These are phyloP conservation scores for Trachymyrmex septentrionalis DNA, from an alignment of 1,140 invertebrate genomes.

Conservation along the genomic window DNA sequence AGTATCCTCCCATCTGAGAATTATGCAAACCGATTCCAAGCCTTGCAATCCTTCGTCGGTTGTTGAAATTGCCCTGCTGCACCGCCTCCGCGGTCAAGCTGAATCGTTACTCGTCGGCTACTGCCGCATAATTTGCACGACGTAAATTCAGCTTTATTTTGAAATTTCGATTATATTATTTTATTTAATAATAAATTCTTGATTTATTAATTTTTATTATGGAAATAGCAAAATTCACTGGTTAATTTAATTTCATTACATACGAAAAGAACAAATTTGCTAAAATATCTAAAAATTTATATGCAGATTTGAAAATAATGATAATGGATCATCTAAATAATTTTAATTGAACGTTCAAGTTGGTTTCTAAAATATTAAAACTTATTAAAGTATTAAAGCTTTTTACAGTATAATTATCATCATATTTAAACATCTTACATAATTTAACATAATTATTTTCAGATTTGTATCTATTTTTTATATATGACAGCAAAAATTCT, in stretches of 20 bases:
- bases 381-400: too few species aligned
- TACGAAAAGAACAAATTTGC: background rate
- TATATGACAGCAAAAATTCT: background rate
- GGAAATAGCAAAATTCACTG: background rate
- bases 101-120: slow-evolving; percentile 5
- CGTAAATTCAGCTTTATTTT: background rate
- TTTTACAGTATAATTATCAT: background rate
- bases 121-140: background rate
- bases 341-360: background rate
- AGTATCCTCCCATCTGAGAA: slow-evolving; percentile 72
- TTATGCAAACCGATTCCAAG: slow-evolving; percentile 77
- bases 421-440: background rate
- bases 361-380: background rate
- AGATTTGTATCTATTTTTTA: background rate
- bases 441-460: background rate
- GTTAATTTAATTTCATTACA: slow-evolving; percentile 1
- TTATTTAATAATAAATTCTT: background rate
- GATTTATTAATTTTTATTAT: too few species aligned
- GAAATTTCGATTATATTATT: background rate
- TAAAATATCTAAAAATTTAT: background rate
- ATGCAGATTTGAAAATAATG: background rate
- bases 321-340: background rate
- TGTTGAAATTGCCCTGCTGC: background rate
- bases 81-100: background rate
- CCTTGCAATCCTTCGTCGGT: slow-evolving; percentile 18